These are phyloP conservation scores for Sebastes trivittatus DNA, from an alignment of 2,797 vertebrate genomes.

Conservation along the genomic window DNA sequence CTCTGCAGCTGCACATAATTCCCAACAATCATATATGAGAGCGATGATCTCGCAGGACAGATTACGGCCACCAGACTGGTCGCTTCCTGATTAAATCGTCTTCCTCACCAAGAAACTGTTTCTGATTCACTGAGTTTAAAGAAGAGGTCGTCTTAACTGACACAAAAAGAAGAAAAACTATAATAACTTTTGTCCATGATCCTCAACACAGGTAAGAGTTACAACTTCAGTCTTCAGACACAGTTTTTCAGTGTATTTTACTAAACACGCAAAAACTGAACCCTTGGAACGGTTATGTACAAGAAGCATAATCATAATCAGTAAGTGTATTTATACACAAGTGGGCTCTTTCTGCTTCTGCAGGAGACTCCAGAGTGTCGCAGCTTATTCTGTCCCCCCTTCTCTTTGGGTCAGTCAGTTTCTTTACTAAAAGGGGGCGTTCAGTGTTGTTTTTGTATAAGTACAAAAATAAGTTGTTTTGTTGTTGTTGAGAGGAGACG, in stretches of 20 bases:
- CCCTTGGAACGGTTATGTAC: neutral
- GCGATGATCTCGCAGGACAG: neutral
- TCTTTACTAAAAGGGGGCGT: neutral
- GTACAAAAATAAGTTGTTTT: slow-evolving; percentile 25
- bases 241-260: no score
- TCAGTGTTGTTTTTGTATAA: slow-evolving; percentile 19
- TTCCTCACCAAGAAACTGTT: neutral
- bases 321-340: neutral
- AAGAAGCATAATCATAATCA: neutral
- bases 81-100: neutral
- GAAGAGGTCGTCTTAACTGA: neutral
- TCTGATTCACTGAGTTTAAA: neutral
- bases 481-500: neutral
- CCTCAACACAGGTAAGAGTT: neutral
- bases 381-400: neutral
- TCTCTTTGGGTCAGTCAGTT: neutral
- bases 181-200: neutral
- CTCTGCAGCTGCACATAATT: neutral
- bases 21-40: neutral
- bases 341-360: neutral
- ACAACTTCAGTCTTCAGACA: neutral
- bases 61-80: neutral
- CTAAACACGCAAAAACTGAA: neutral
- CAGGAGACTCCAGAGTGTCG: slow-evolving; percentile 7
- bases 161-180: neutral